Evolutionary conservation across 2,797 vertebrate species (phyloP), one percentile per base, ranked within the genome.

Genomic region (Eospalax fontanierii): DNA sequence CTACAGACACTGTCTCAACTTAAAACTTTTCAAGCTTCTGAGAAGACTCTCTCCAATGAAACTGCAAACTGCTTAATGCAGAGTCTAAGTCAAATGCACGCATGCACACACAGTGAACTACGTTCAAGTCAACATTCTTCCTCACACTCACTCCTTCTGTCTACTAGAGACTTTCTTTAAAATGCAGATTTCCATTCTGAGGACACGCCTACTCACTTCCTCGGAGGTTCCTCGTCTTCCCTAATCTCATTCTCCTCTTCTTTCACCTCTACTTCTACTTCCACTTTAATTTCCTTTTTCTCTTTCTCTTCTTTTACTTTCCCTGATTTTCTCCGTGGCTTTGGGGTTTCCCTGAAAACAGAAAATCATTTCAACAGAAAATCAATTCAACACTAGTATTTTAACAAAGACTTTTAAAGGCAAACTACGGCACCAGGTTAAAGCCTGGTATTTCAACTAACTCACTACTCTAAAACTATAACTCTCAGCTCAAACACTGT

Each of bases 221-320:
- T 99, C 35, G 99, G 99, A 26, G 99, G 99, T 38, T 99, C 99
- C 0, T 99, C 99, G 83, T 99, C 99, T 81, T 99, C 99, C 89
- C 97, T 98, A 74, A 98, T 97, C 97, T 99, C 99, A 73, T 98
- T 99, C 97, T 99, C 99, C 71, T 99, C 98, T 96, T 99, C 99
- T 95, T 99, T 99, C 88, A 97, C 99, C 97, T 99, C 99, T 24
- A 99, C 98, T 98, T 99, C 99, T 87, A 99, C 99, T 95, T 99
- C 99, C 63, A 99, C 98, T 98, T 99, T 99, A 97, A 93, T 98
- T 91, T 99, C 99, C 46, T 98, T 99, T 96, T 99, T 98, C 97
- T 99, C 99, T 87, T 99, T 99, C 86, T 99, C 99, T 94, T 98
- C 98, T 95, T 98, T 99, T 70, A 97, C 98, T 96, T 99, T 99